Percentiles rank a stretch among this genome's conserved stretches.
Conservation (phyloP, 2,888 invertebrate species). For the Drosophila monieri region DNA sequence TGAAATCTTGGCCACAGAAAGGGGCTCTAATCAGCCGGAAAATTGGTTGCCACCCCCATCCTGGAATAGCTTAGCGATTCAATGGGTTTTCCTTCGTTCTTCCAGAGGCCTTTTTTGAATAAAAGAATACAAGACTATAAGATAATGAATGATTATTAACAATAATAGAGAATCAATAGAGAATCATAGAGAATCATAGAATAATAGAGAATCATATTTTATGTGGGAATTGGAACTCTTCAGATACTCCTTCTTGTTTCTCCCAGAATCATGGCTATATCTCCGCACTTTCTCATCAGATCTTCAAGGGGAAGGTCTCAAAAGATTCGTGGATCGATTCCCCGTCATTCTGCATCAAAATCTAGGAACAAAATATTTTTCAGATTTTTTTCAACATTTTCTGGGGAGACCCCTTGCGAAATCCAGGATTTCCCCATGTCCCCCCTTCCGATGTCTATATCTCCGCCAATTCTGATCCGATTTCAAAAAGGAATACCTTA, state of each 20-base stretch:
- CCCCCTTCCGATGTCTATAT: too few species aligned
- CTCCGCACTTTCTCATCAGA: neutral
- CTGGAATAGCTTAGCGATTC: neutral
- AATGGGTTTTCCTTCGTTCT: too few species aligned
- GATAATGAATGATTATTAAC: too few species aligned
- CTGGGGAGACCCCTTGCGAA: too few species aligned
- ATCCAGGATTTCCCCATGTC: too few species aligned
- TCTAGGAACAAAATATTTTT: neutral
- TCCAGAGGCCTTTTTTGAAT: neutral
- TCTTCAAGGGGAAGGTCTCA: neutral
- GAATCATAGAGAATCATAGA: neutral
- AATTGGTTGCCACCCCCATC: constrained; percentile 4
- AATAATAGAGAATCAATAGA: neutral
- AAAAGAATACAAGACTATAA: neutral
- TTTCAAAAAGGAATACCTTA: too few species aligned
- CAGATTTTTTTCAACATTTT: neutral
- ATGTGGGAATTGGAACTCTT: neutral
- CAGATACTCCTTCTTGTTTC: neutral
- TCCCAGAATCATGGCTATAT: neutral
- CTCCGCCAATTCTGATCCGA: too few species aligned
- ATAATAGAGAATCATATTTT: neutral
- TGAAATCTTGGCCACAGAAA: constrained; percentile 3
- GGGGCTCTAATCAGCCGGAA: constrained; percentile 11
- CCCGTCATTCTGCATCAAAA: neutral
- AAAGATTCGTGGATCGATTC: neutral